Evolutionary conservation across 2,113 vertebrate genomes (phyloP).

Genomic region (Pogona vitticeps): DNA sequence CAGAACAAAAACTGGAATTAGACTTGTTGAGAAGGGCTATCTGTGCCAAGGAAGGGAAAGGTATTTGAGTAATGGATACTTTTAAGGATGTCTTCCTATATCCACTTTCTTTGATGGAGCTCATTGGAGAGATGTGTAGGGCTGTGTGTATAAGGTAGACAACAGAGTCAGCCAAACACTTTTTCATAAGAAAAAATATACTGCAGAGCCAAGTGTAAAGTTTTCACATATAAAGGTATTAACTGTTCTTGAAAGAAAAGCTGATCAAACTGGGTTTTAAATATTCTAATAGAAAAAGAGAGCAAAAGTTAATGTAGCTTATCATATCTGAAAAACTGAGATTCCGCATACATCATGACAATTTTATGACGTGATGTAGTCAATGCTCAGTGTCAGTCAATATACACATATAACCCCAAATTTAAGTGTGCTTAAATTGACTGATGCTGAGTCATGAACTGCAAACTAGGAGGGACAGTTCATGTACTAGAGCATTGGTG

Average conservation of each 20-base stretch:
- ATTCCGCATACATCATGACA: no score
- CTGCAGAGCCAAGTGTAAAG: conserved; percentile 16
- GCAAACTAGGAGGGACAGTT: neutral
- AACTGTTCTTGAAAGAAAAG: conserved; percentile 15
- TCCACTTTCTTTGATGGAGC: neutral
- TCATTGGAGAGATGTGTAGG: neutral
- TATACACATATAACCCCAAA: neutral
- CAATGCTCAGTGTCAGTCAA: neutral
- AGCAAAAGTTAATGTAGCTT: no score
- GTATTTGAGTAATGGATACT: neutral
- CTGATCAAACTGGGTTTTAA: conserved; percentile 27
- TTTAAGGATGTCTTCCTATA: conserved; percentile 10
- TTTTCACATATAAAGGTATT: conserved; percentile 18
- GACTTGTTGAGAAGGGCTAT: conserved; percentile 53
- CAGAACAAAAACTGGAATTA: conserved; percentile 53
- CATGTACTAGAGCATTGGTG: neutral
- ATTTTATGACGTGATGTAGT: neutral
- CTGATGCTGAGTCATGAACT: neutral
- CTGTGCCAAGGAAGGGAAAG: neutral
- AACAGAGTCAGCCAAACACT: no score
- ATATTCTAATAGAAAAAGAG: neutral
- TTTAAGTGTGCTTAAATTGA: neutral
- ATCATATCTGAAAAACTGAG: no score
- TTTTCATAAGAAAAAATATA: no score
- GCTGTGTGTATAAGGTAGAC: no score